phyloP scores from a whole-genome alignment of 1,140 invertebrate species.

The Calosoma granatense region DNA sequence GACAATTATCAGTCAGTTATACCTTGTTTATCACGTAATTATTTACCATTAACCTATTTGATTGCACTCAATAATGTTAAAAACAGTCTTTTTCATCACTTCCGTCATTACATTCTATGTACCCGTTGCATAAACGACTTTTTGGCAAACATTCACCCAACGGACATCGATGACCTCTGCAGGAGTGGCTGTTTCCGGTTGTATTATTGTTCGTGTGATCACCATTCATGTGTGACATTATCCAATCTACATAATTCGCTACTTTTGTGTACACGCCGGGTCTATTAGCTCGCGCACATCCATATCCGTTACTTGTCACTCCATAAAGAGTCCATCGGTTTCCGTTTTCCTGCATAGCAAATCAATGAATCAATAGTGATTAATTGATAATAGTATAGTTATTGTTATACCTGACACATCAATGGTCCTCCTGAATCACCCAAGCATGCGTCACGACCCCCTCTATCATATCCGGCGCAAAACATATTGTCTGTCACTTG shows the following conservation, averaged over 20 bases:
- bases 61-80: neutral
- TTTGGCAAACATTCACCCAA: slow-evolving; percentile 63
- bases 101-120: slow-evolving; percentile 63
- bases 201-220: slow-evolving; percentile 28
- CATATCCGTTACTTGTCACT: slow-evolving; percentile 79
- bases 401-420: slow-evolving; percentile 29
- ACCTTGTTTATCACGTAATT: no score
- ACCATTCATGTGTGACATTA: slow-evolving; percentile 36
- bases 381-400: neutral
- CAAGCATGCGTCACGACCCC: slow-evolving; percentile 46
- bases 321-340: slow-evolving; percentile 54
- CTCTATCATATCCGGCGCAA: slow-evolving; percentile 32
- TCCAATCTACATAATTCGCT: slow-evolving; percentile 66
- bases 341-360: slow-evolving; percentile 37
- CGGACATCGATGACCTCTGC: slow-evolving; percentile 60
- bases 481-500: slow-evolving; percentile 35
- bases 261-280: slow-evolving; percentile 86
- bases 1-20: no score
- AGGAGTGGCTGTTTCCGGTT: slow-evolving; percentile 34
- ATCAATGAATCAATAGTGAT: neutral
- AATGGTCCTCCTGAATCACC: slow-evolving; percentile 58
- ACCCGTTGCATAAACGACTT: slow-evolving; percentile 62
- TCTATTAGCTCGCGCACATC: slow-evolving; percentile 69
- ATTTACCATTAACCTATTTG: no score
- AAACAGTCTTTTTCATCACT: slow-evolving; percentile 53